Evolutionary conservation across 2,113 vertebrate species (phyloP).

Genomic region (Hemiscyllium ocellatum): DNA sequence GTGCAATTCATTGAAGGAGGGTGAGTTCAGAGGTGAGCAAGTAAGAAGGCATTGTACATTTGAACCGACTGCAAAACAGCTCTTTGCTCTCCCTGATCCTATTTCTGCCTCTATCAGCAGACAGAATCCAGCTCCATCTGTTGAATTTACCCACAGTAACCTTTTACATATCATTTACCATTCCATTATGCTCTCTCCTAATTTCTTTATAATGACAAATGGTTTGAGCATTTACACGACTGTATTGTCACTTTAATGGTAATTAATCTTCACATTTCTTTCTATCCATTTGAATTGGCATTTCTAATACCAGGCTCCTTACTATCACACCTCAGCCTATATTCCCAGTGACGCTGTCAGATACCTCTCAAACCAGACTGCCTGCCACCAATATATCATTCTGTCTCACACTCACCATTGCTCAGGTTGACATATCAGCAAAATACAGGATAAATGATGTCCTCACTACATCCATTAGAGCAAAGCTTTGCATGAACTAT

Average conservation of each 20-base stretch:
- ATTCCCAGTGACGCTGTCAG: not conserved
- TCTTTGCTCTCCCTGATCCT: too few relatives aligned
- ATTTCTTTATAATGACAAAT: not conserved
- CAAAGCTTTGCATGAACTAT: not conserved
- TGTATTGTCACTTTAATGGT: not conserved
- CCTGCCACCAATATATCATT: not conserved
- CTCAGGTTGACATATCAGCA: not conserved
- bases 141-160: not conserved
- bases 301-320: not conserved
- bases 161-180: not conserved
- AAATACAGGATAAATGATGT: not conserved
- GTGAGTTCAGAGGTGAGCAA: too few relatives aligned
- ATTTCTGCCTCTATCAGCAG: too few relatives aligned
- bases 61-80: too few relatives aligned
- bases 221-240: not conserved
- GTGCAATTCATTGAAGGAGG: too few relatives aligned
- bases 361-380: not conserved
- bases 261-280: not conserved
- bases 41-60: too few relatives aligned
- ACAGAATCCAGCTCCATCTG: not conserved
- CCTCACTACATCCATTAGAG: not conserved
- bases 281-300: not conserved
- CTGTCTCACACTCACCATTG: not conserved
- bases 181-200: not conserved
- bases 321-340: not conserved